Evolutionary conservation across 2,797 vertebrate species (phyloP).

Genomic region (Steatocranus sp.): DNA sequence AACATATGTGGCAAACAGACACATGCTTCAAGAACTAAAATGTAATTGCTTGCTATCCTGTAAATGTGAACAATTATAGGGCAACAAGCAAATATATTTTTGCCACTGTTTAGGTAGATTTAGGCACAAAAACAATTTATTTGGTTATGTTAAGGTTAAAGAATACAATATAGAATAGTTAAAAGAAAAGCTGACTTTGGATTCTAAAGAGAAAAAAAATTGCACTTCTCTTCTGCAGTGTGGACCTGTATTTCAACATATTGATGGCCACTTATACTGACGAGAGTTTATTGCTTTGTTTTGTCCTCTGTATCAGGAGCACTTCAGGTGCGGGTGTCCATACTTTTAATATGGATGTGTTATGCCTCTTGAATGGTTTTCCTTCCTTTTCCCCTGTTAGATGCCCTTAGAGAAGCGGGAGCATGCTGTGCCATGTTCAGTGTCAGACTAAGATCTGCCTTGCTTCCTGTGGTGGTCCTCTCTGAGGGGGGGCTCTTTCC

Average conservation of each 20-base stretch:
- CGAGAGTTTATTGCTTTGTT: neutral
- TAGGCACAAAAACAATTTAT: neutral
- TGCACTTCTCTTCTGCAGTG: neutral
- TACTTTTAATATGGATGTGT: constrained; percentile 1
- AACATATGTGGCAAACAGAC: neutral
- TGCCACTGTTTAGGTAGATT: neutral
- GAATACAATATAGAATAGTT: neutral
- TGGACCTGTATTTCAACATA: neutral
- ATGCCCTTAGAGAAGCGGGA: constrained; percentile 25
- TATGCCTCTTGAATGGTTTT: constrained; percentile 25
- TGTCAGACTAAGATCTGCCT: constrained; percentile 38
- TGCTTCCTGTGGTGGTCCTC: constrained; percentile 46
- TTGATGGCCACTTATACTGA: neutral
- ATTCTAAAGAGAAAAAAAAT: neutral
- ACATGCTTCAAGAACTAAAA: neutral
- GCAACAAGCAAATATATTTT: neutral
- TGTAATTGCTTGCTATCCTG: neutral
- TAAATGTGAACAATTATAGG: neutral
- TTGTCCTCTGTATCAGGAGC: neutral
- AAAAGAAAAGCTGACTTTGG: neutral
- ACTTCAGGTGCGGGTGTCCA: neutral
- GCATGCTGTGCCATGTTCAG: constrained; percentile 29
- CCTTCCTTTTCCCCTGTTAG: constrained; percentile 8
- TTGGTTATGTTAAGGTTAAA: neutral
- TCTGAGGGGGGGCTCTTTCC: constrained; percentile 39